Evolutionary conservation across 92 coral and sea anemone species (phyloP).

Genomic region (Parazoanthus swiftii): DNA sequence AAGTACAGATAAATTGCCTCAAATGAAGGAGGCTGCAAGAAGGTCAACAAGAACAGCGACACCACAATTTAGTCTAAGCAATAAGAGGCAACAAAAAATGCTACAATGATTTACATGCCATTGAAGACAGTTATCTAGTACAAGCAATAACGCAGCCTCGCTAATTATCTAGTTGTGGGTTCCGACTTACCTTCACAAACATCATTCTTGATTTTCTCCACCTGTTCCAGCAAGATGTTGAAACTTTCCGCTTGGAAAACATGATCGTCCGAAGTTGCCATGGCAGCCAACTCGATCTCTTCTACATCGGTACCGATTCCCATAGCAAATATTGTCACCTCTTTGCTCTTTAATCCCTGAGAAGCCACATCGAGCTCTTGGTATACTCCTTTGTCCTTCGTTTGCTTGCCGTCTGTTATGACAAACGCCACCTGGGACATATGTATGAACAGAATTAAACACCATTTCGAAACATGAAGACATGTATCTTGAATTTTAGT

Average conservation of each 20-base stretch:
- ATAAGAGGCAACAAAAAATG: neutral
- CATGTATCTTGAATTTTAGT: neutral
- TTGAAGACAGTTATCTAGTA: neutral
- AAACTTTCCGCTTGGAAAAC: constrained; percentile 8
- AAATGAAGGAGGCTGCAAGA: no score
- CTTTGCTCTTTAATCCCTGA: constrained; percentile 23
- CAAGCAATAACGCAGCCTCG: no score
- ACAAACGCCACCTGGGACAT: constrained; percentile 25
- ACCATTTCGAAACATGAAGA: neutral
- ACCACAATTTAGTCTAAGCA: neutral
- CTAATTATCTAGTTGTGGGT: neutral
- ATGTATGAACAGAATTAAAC: neutral
- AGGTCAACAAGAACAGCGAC: no score
- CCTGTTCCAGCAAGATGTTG: neutral
- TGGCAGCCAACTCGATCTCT: neutral
- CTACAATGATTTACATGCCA: neutral
- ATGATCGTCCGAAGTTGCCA: neutral
- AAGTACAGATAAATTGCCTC: neutral
- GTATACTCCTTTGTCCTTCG: constrained; percentile 3
- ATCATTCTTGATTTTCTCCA: neutral
- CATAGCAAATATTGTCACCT: constrained; percentile 16
- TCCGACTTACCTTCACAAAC: neutral
- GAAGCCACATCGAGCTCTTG: constrained; percentile 13
- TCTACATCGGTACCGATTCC: constrained; percentile 11
- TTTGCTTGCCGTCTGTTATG: constrained; percentile 36